Base-by-base conservation (phyloP, 2,797 vertebrate species). In the Falco biarmicus region DNA sequence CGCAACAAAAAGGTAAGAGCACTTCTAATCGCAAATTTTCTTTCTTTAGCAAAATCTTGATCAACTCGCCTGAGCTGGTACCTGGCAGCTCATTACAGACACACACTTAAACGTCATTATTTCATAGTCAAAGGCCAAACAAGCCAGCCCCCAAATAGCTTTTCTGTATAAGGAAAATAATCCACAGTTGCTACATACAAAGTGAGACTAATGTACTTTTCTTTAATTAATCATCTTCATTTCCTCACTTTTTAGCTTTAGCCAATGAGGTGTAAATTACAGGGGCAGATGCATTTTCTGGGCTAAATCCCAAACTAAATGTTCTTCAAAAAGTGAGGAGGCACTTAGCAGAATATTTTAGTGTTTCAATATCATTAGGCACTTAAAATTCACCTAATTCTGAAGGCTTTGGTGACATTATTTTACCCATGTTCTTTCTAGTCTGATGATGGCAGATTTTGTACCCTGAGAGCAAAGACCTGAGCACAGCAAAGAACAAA, bases 151-250 rank as follows among this genome's bases (percentile, higher is more conserved):
- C 82, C 65, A 66, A 43, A n/a, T 4, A 75, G 88, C 48, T 87
- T 83, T 48, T 37, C 92, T 61, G 31, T 17, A 1, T 6, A 26
- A 66, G 61, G 37, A 43, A 84, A 61, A 43, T 6, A 61, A 71
- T 19, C 65, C 85, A 24, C 70, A 39, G 70, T 48, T 71, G 50
- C 83, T 90, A 74, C 59, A 13, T 28, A 18, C 66, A 59, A 85
- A 95, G 73, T 7, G 39, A 91, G 74, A 47, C 90, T 94, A 45
- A 92, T 96, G 95, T 89, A 56, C 84, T 95, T 78, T 39, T 71
- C 77, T 80, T 84, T 94, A 97, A 96, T 97, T 95, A 96, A 94
- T 96, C 87, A 60, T 84, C 90, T 69, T n/a, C 45, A 13, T 93
- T 84, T 90, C 89, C 80, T 95, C 90, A 91, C 80, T 93, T 64